These are phyloP conservation scores for Enteromius viviparus DNA, from an alignment of 2,797 vertebrate species.

Conservation along the genomic window DNA sequence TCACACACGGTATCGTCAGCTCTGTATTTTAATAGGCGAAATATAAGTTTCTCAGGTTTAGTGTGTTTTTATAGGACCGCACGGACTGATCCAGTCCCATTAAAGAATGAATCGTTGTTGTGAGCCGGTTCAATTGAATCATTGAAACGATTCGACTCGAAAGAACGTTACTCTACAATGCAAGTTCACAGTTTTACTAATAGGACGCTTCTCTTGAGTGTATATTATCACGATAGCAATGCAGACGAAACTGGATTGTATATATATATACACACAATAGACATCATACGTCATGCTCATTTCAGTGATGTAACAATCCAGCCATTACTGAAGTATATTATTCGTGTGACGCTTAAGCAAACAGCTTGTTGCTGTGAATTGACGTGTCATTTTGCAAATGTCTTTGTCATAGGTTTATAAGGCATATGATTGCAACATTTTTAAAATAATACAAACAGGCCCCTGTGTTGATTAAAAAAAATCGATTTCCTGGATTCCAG, in stretches of 20 bases:
- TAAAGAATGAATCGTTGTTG: background rate
- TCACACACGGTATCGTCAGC: background rate
- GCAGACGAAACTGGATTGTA: background rate
- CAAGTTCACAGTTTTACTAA: background rate
- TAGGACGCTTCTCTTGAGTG: background rate
- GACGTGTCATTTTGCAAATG: constrained; percentile 54
- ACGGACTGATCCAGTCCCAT: background rate
- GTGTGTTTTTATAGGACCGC: background rate
- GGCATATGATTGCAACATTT: background rate
- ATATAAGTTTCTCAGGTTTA: background rate
- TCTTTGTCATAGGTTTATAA: background rate
- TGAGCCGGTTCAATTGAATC: background rate
- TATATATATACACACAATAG: background rate
- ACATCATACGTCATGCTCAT: background rate
- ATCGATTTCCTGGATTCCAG: constrained; percentile 25
- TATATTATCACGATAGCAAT: background rate
- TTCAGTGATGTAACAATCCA: background rate
- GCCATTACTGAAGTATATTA: background rate
- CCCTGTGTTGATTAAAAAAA: background rate
- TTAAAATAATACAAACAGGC: background rate
- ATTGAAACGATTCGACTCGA: background rate
- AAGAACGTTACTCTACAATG: background rate
- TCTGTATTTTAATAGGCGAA: background rate
- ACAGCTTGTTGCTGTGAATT: constrained; percentile 33
- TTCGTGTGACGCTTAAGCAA: constrained; percentile 29